These are phyloP conservation scores for Oscheius sp. DNA, from an alignment of 1,140 invertebrate genomes.

Conservation along the genomic window DNA sequence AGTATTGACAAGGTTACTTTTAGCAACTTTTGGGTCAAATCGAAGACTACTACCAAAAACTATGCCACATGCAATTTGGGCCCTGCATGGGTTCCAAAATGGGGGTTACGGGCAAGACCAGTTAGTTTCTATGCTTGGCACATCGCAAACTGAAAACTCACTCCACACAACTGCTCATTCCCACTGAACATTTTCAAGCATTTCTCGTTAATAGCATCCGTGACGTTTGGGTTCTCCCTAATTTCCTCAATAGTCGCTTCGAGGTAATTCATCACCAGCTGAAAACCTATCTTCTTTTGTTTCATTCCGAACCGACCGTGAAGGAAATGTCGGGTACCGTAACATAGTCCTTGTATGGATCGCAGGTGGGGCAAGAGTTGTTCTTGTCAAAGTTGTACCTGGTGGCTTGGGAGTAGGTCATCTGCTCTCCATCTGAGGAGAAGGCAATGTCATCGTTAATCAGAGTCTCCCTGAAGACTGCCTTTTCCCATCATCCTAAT, in stretches of 20 bases:
- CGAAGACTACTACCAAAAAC: too few relatives aligned
- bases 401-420: slow-evolving; percentile 22
- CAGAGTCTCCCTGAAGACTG: slow-evolving; percentile 20
- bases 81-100: too few relatives aligned
- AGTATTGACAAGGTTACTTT: too few relatives aligned
- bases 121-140: too few relatives aligned
- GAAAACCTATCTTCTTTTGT: not conserved
- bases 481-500: too few relatives aligned
- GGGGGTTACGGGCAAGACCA: too few relatives aligned
- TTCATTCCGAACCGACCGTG: slow-evolving; percentile 10
- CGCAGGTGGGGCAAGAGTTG: slow-evolving; percentile 26
- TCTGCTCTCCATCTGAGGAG: slow-evolving; percentile 9
- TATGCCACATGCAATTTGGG: too few relatives aligned
- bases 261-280: not conserved
- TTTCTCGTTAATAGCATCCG: too few relatives aligned
- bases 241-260: not conserved
- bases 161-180: too few relatives aligned
- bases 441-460: slow-evolving; percentile 14
- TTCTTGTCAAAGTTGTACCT: slow-evolving; percentile 22
- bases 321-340: slow-evolving; percentile 32
- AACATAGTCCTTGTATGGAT: slow-evolving; percentile 31
- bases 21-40: too few relatives aligned
- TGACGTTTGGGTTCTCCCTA: not conserved
- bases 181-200: too few relatives aligned
- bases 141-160: too few relatives aligned